phyloP scores from a whole-genome alignment of 2,797 vertebrate genomes.

The Crax fasciolata region DNA sequence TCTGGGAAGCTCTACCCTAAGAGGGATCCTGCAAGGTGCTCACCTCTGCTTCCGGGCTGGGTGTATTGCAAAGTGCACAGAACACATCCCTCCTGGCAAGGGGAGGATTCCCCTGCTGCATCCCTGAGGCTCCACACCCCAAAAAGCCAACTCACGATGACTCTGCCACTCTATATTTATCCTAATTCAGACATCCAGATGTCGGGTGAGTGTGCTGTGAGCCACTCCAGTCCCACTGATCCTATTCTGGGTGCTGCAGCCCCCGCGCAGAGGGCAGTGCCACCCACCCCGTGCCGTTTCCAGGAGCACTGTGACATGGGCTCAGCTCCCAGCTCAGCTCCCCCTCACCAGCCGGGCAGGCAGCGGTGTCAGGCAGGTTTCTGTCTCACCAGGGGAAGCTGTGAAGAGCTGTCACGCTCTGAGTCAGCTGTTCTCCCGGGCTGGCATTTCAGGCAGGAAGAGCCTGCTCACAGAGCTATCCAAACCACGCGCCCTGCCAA shows the following conservation, averaged over 20 bases:
- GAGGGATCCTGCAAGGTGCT: neutral
- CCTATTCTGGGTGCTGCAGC: neutral
- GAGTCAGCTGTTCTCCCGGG: conserved; percentile 58
- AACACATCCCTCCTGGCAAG: neutral
- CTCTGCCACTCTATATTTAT: accelerated
- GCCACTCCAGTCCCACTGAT: neutral
- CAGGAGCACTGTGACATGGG: neutral
- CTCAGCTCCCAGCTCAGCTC: neutral
- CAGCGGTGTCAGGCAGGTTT: neutral
- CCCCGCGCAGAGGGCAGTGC: neutral
- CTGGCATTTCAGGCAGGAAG: conserved; percentile 58
- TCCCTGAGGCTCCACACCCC: neutral
- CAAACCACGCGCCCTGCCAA: conserved; percentile 33
- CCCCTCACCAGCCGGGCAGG: neutral
- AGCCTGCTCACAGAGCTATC: conserved; percentile 13
- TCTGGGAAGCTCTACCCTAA: neutral
- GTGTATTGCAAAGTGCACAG: neutral
- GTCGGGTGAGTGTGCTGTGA: neutral
- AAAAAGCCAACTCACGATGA: neutral
- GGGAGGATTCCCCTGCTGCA: accelerated
- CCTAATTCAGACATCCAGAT: neutral
- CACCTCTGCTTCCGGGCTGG: neutral
- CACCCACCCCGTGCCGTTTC: neutral
- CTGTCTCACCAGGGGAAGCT: conserved; percentile 34
- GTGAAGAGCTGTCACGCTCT: conserved; percentile 39